Conservation (phyloP, 2,113 vertebrate species). For the Mesocricetus auratus region DNA sequence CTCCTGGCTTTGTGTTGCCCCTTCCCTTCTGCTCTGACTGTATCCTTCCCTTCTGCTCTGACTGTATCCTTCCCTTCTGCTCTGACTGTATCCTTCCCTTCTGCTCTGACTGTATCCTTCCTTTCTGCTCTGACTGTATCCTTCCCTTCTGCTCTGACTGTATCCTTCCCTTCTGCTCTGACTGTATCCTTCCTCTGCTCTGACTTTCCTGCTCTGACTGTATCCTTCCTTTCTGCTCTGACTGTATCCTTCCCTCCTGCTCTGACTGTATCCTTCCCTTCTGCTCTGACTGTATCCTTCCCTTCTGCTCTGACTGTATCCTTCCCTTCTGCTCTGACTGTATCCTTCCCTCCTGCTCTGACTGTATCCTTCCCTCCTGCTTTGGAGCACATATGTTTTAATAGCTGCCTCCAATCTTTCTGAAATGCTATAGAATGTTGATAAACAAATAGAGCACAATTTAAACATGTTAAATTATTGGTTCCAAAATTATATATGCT, state of each 20-base stretch:
- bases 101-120: not conserved
- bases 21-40: not conserved
- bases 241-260: not conserved
- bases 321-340: not conserved
- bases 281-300: not conserved
- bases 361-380: not conserved
- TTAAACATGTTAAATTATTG: not conserved
- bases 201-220: too few species aligned
- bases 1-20: not conserved
- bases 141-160: not conserved
- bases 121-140: not conserved
- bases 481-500: slow-evolving; percentile 11
- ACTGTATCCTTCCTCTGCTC: too few species aligned
- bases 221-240: not conserved
- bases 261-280: not conserved
- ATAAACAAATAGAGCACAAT: not conserved
- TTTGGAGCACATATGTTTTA: not conserved
- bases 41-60: not conserved
- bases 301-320: not conserved
- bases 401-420: not conserved
- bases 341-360: not conserved
- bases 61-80: not conserved
- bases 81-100: not conserved
- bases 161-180: not conserved
- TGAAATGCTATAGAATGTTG: slow-evolving; percentile 2